phyloP scores from a whole-genome alignment of 2,888 invertebrate species.

The Caenorhabditis parvicauda region DNA sequence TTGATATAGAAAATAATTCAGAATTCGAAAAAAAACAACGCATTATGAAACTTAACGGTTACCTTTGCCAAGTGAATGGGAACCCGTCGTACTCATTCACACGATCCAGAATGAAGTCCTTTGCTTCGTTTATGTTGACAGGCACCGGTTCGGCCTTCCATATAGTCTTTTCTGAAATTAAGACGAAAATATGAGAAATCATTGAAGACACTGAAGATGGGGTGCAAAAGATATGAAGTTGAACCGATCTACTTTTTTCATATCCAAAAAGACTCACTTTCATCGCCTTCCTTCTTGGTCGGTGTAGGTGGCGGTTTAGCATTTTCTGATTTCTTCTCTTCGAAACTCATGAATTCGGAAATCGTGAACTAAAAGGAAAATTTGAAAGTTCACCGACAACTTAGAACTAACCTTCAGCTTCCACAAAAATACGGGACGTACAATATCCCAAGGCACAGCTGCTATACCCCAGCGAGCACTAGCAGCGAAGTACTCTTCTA shows the following conservation, averaged over 20 bases:
- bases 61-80: constrained; percentile 27
- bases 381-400: background rate
- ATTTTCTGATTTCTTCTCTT: constrained; percentile 11
- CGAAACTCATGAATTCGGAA: constrained; percentile 17
- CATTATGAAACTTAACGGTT: background rate
- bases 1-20: too few relatives aligned
- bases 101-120: constrained; percentile 17
- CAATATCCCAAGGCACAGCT: constrained; percentile 23
- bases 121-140: constrained; percentile 17
- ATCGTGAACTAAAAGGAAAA: constrained; percentile 14
- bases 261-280: too few relatives aligned
- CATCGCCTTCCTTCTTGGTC: background rate
- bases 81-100: constrained; percentile 23
- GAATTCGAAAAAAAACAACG: background rate
- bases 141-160: constrained; percentile 20
- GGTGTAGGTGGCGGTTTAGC: background rate
- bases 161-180: constrained; percentile 13
- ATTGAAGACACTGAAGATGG: background rate
- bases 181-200: background rate
- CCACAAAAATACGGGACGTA: constrained; percentile 25
- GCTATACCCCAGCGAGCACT: constrained; percentile 28
- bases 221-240: too few relatives aligned
- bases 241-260: too few relatives aligned
- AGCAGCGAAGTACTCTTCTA: constrained; percentile 21
- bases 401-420: constrained; percentile 15